Evolutionary conservation across 2,113 vertebrate species (phyloP).

Genomic region (Siphamia tubifer): DNA sequence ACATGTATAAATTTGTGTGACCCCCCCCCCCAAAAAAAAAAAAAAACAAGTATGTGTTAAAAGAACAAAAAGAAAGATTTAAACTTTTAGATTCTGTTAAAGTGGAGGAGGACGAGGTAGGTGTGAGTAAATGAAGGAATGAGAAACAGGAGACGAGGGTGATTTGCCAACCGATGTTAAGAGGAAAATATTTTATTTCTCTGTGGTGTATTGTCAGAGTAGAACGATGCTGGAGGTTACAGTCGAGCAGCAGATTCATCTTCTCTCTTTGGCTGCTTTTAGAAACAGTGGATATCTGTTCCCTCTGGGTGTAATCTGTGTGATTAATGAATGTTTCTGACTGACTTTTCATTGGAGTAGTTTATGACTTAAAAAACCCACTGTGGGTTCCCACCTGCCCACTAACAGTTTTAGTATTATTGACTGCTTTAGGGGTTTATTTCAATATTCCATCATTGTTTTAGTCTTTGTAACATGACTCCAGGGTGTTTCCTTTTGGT

Average conservation of each 20-base stretch:
- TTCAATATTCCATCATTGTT: too few relatives aligned
- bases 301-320: neutral
- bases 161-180: neutral
- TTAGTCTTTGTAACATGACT: too few relatives aligned
- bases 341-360: too few relatives aligned
- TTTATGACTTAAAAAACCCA: too few relatives aligned
- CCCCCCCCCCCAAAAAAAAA: too few relatives aligned
- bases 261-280: neutral
- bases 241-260: neutral
- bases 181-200: neutral
- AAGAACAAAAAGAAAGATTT: neutral
- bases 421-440: too few relatives aligned
- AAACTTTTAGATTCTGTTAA: too few relatives aligned
- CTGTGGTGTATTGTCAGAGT: neutral
- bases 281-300: neutral
- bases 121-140: conserved; percentile 23
- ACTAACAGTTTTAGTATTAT: too few relatives aligned
- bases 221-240: neutral
- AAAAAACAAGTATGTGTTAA: neutral
- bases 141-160: neutral
- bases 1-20: conserved; percentile 2
- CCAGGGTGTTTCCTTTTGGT: too few relatives aligned
- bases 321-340: conserved; percentile 17
- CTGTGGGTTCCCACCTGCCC: too few relatives aligned
- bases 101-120: conserved; percentile 7